A percentile compares a stretch with the other conserved stretches of the same genome.
Conservation (phyloP, 2,113 vertebrate genomes). For the Scophthalmus maximus region DNA sequence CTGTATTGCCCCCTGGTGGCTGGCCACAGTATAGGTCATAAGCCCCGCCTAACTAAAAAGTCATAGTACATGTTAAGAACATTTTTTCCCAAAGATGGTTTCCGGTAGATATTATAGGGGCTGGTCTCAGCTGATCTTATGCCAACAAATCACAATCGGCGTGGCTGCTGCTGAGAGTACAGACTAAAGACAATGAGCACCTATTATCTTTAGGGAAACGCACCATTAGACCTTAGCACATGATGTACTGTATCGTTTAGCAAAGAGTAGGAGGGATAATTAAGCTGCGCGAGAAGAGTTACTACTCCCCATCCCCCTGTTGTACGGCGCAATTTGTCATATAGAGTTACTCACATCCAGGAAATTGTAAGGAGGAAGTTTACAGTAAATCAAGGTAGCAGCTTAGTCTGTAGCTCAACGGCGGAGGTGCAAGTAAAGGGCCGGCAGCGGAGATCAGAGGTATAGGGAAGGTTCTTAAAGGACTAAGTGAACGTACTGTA, state of each 20-base stretch:
- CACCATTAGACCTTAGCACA: constrained; percentile 68
- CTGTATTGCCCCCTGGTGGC: too few species aligned
- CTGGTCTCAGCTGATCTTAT: constrained; percentile 20
- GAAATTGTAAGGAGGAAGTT: background rate
- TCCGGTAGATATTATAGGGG: too few species aligned
- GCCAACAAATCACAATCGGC: constrained; percentile 51
- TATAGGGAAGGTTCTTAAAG: background rate
- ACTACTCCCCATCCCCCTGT: constrained; percentile 33
- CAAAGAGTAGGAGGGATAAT: constrained; percentile 61
- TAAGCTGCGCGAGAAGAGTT: constrained; percentile 58
- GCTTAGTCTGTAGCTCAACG: background rate
- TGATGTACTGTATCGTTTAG: constrained; percentile 69
- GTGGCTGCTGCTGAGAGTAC: constrained; percentile 19
- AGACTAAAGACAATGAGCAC: constrained; percentile 46
- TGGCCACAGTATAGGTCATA: too few species aligned
- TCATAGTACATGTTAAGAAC: too few species aligned
- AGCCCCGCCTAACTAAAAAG: too few species aligned
- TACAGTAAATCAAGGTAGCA: constrained; percentile 3
- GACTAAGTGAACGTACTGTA: constrained; percentile 8
- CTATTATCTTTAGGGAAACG: constrained; percentile 73
- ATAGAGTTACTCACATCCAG: constrained; percentile 38
- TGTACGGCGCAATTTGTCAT: constrained; percentile 65
- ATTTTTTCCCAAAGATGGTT: too few species aligned
- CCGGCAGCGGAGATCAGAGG: constrained; percentile 10
- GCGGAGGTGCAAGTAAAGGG: constrained; percentile 6